These are phyloP conservation scores for Melanocharis versteri DNA, from an alignment of 2,113 vertebrate genomes.

Conservation along the genomic window DNA sequence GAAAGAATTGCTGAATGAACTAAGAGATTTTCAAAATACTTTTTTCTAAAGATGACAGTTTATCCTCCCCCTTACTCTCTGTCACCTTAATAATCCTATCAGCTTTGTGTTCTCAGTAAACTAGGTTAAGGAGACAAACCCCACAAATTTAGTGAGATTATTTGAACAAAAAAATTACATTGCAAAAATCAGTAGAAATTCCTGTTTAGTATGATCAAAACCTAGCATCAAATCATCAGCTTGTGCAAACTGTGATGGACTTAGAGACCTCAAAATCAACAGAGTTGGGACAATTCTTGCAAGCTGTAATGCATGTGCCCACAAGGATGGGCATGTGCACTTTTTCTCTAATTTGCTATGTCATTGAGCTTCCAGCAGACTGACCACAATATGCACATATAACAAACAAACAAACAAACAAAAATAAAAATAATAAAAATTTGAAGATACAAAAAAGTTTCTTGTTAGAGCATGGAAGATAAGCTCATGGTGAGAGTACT, in stretches of 20 bases:
- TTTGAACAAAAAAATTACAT: not conserved
- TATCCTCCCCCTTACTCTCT: not conserved
- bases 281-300: not conserved
- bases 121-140: not conserved
- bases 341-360: not conserved
- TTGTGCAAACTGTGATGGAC: not conserved
- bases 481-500: not conserved
- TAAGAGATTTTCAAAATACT: not conserved
- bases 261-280: not conserved
- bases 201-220: not conserved
- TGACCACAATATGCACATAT: not conserved
- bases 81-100: not conserved
- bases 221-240: not conserved
- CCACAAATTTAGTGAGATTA: not conserved
- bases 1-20: not conserved
- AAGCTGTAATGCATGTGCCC: not conserved
- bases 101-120: not conserved
- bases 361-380: not conserved
- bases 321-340: accelerated
- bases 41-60: not conserved
- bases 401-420: not conserved
- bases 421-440: too few relatives aligned
- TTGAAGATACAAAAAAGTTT: not conserved
- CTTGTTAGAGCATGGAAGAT: not conserved
- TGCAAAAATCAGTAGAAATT: not conserved